A percentile compares a stretch with the other conserved stretches of the same genome.
phyloP scores from a whole-genome alignment of 2,888 invertebrate species.

The Epistrophe eligans region DNA sequence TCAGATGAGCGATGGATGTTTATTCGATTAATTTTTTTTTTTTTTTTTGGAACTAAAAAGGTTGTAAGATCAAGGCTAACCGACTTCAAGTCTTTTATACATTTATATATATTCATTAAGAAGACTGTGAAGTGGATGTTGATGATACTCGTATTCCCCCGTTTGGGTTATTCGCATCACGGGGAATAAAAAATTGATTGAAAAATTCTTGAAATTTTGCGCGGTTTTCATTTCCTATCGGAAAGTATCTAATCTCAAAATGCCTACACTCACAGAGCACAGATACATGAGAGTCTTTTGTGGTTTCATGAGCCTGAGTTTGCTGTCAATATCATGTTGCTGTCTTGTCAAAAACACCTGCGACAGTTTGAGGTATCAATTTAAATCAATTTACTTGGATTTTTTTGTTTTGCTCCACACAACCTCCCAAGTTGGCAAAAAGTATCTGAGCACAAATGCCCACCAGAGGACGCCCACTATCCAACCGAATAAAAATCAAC shows the following conservation, averaged over 20 bases:
- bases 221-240: conserved; percentile 30
- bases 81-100: conserved; percentile 3
- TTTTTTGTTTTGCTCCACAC: conserved; percentile 20
- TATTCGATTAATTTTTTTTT: conserved; percentile 33
- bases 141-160: background rate
- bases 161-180: background rate
- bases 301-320: conserved; percentile 33
- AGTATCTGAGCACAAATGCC: conserved; percentile 31
- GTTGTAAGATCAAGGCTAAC: conserved; percentile 38
- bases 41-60: conserved; percentile 11
- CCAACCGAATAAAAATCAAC: conserved; percentile 20
- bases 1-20: conserved; percentile 62
- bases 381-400: conserved; percentile 36
- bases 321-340: conserved; percentile 27
- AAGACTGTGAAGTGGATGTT: background rate
- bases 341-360: conserved; percentile 59
- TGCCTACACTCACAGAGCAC: background rate
- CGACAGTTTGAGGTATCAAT: conserved; percentile 73
- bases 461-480: conserved; percentile 65
- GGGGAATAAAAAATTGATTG: conserved; percentile 2
- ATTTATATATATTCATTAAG: conserved; percentile 2
- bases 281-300: conserved; percentile 36
- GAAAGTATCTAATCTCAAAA: conserved; percentile 9
- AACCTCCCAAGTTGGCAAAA: conserved; percentile 57
- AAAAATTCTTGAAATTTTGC: conserved; percentile 37